phyloP scores from a whole-genome alignment of 2,113 vertebrate genomes.

The Mugil cephalus region DNA sequence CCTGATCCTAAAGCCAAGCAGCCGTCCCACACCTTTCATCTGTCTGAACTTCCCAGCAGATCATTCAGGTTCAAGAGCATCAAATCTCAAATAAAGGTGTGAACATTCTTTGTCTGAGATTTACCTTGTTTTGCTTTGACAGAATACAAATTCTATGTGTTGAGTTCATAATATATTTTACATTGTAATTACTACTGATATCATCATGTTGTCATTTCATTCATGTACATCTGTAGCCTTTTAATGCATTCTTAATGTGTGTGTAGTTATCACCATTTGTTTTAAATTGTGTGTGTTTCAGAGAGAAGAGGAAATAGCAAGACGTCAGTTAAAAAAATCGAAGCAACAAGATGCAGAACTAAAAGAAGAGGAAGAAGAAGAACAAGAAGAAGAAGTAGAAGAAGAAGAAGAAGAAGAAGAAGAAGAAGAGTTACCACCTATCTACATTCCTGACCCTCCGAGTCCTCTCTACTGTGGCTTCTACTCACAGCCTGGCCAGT shows the following conservation, averaged over 20 bases:
- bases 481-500: constrained; percentile 90
- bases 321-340: constrained; percentile 60
- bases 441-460: constrained; percentile 85
- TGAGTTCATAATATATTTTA: no score
- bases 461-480: constrained; percentile 92
- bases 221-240: no score
- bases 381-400: constrained; percentile 86
- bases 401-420: constrained; percentile 65
- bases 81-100: constrained; percentile 91
- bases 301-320: constrained; percentile 85
- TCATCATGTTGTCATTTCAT: no score
- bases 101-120: background rate
- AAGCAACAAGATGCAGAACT: constrained; percentile 23
- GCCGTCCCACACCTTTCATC: constrained; percentile 81
- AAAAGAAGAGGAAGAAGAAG: constrained; percentile 60
- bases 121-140: background rate
- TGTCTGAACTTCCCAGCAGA: constrained; percentile 81
- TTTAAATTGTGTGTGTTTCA: constrained; percentile 63
- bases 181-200: no score
- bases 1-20: constrained; percentile 71
- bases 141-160: no score
- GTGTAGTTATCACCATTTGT: no score
- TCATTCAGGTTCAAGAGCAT: constrained; percentile 92
- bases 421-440: constrained; percentile 85
- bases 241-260: no score